Evolutionary conservation across 2,888 invertebrate species (phyloP), one percentile per base, ranked within the genome.

Genomic region (Tetragnatha montana): DNA sequence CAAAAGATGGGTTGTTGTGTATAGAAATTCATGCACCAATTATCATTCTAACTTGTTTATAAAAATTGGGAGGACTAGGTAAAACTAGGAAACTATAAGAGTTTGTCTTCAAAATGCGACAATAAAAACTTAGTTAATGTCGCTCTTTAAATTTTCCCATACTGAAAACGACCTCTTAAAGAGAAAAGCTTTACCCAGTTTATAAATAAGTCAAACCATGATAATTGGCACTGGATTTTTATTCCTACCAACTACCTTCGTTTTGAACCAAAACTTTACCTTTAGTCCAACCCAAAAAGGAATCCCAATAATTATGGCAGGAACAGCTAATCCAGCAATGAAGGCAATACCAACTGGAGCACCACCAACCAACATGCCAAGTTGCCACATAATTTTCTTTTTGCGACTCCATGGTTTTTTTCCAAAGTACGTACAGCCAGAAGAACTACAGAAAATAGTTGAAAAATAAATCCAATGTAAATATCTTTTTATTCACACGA

Each of bases 321-420:
- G 99, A 92, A 99, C 96, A 91, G 98, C 98, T 92, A 99, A 97
- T 91, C 98, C 98, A 92, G 99, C 99, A 92, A 98, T 96, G 92
- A 99, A 95, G 86, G 98, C 98, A 92, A 98, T 97, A 91, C 98
- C 98, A 75, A 98, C 96, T 81, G 99, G 99, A 84, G 99, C 99
- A 91, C 35, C 35, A 35, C 99, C 99, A 79, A 99, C 97, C 91
- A 99, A 94, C 69, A 98, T 98, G 91, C 98, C 98, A 91, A 98
- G 94, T 94, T 99, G 99, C 98, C 98, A 99, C 21, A 99, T 95
- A 91, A 99, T 96, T 94, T 99, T 99, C 95, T 99, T 99, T 94
- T 99, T 99, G 91, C 98, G 95, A 47, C 98, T 98, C 99, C 99
- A 99, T 60, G 98, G 99, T 93, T 98, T 98, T 94, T 98, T 98